phyloP scores from a whole-genome alignment of 2,888 invertebrate genomes.

The Polydrusus pterygomalis region DNA sequence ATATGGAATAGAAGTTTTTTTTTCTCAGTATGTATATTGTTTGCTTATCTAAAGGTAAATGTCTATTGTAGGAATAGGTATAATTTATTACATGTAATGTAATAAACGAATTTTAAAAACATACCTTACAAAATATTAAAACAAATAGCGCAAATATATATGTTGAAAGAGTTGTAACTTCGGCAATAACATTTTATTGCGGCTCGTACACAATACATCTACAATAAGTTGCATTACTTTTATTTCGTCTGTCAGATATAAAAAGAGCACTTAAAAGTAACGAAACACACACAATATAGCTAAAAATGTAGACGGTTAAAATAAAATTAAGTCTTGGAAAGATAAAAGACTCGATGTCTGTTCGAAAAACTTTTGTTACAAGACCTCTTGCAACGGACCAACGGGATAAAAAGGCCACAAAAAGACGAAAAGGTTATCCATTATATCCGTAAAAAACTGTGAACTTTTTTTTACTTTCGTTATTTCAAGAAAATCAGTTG shows the following conservation, averaged over 20 bases:
- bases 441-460: constrained; percentile 9
- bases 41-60: too few relatives aligned
- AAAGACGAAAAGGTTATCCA: constrained; percentile 15
- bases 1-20: too few relatives aligned
- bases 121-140: background rate
- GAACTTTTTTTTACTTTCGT: constrained; percentile 12
- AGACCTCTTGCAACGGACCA: constrained; percentile 1
- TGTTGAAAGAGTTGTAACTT: background rate
- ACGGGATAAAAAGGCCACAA: constrained; percentile 16
- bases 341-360: constrained; percentile 23
- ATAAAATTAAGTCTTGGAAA: constrained; percentile 22
- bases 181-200: constrained; percentile 3
- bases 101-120: too few relatives aligned
- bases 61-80: too few relatives aligned
- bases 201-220: background rate
- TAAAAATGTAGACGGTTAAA: constrained; percentile 29
- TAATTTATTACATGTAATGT: too few relatives aligned
- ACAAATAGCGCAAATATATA: background rate
- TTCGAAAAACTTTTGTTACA: constrained; percentile 17
- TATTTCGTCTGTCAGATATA: constrained; percentile 19
- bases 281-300: constrained; percentile 22
- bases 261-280: constrained; percentile 18
- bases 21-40: too few relatives aligned
- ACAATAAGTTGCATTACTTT: constrained; percentile 19
- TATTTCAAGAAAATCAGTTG: constrained; percentile 8